phyloP scores from a whole-genome alignment of 1,140 invertebrate species.

The Apis laboriosa region DNA sequence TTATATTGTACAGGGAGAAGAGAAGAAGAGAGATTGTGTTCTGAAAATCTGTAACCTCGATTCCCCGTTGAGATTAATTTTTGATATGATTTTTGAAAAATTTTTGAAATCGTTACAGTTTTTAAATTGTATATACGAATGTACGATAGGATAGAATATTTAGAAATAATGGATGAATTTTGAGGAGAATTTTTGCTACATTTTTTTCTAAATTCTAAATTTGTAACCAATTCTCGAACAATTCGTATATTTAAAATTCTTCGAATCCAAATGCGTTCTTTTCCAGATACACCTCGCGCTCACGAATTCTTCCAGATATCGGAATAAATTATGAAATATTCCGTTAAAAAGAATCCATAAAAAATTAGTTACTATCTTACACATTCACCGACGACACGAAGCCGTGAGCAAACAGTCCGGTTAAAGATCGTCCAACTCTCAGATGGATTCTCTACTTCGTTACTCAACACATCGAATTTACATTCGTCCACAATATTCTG shows the following conservation, averaged over 20 bases:
- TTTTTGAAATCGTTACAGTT: no score
- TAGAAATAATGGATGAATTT: no score
- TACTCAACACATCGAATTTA: conserved; percentile 26
- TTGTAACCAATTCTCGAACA: no score
- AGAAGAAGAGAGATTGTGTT: no score
- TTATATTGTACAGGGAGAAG: not conserved
- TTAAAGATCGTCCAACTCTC: not conserved
- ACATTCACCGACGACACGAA: not conserved
- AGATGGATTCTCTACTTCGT: not conserved
- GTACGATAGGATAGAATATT: no score
- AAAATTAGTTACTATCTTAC: not conserved
- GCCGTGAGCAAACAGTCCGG: not conserved
- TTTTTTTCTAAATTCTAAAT: no score
- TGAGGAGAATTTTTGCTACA: no score
- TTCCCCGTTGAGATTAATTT: no score
- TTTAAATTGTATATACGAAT: no score
- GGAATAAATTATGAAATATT: not conserved
- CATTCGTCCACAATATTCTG: conserved; percentile 36
- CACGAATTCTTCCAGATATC: not conserved
- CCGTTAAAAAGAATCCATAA: not conserved
- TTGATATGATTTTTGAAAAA: no score
- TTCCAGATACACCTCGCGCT: accelerated
- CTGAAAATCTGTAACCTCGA: no score
- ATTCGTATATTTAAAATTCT: no score
- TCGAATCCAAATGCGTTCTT: not conserved